A percentile compares a stretch with the other conserved stretches of the same genome.
Evolutionary conservation across 2,888 invertebrate species (phyloP).

Genomic region (Melikaiella ostensackeni): DNA sequence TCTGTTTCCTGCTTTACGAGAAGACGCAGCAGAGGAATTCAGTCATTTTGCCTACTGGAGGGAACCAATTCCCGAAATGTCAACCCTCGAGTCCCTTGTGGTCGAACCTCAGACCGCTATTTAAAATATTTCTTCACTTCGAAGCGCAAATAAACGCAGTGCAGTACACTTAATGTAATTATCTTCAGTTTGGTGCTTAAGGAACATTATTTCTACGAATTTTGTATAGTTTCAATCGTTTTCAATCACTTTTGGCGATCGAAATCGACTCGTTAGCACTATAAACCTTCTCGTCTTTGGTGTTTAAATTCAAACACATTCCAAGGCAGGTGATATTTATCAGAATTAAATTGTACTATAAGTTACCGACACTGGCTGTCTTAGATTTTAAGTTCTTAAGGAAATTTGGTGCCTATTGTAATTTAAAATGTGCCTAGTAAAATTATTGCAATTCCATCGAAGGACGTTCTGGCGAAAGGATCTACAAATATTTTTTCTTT

Average conservation of each 20-base stretch:
- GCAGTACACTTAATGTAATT: slow-evolving; percentile 22
- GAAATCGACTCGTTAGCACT: background rate
- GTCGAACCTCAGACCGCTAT: slow-evolving; percentile 45
- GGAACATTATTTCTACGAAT: slow-evolving; percentile 15
- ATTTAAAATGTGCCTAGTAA: slow-evolving; percentile 28
- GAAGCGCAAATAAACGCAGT: background rate
- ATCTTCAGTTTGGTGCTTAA: slow-evolving; percentile 18
- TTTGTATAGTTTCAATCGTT: slow-evolving; percentile 20
- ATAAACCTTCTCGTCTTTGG: slow-evolving; percentile 23
- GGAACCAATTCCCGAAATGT: slow-evolving; percentile 86
- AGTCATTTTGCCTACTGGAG: slow-evolving; percentile 96
- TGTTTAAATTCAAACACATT: slow-evolving; percentile 46
- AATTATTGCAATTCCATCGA: slow-evolving; percentile 14
- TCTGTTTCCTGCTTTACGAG: slow-evolving; percentile 90
- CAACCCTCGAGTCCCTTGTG: slow-evolving; percentile 62
- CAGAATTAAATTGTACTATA: slow-evolving; percentile 38
- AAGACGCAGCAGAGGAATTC: slow-evolving; percentile 84
- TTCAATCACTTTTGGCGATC: slow-evolving; percentile 9
- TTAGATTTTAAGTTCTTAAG: slow-evolving; percentile 23
- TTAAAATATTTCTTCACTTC: slow-evolving; percentile 17
- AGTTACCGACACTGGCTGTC: slow-evolving; percentile 35
- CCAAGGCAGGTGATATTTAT: slow-evolving; percentile 55
- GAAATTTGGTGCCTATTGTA: slow-evolving; percentile 33
- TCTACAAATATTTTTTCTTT: slow-evolving; percentile 1
- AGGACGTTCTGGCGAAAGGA: slow-evolving; percentile 8